A percentile compares a stretch with the other conserved stretches of the same genome.
Evolutionary conservation across 2,113 vertebrate genomes (phyloP).

Genomic region (Apus apus): DNA sequence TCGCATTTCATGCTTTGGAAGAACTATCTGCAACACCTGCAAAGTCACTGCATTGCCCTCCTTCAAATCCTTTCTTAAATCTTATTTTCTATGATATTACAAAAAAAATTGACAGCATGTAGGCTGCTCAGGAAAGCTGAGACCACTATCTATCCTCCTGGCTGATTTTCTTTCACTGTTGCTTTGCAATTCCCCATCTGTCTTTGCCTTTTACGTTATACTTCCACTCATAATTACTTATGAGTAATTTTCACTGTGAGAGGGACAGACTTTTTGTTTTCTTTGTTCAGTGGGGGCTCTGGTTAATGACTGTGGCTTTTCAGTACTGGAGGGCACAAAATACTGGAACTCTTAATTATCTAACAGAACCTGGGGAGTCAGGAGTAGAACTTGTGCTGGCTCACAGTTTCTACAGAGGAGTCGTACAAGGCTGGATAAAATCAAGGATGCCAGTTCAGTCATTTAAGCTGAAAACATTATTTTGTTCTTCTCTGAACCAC

Average conservation of each 20-base stretch:
- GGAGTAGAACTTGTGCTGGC: not conserved
- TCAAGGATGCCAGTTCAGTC: not conserved
- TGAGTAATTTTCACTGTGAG: not conserved
- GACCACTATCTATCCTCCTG: not conserved
- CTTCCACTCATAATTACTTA: not conserved
- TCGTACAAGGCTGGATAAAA: not conserved
- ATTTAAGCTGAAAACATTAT: not conserved
- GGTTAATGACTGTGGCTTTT: not conserved
- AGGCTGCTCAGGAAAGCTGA: constrained; percentile 11
- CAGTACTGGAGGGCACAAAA: not conserved
- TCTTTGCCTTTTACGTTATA: not conserved
- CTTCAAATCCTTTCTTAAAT: not conserved
- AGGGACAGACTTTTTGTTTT: not conserved
- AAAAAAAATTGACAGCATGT: not conserved
- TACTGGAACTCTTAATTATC: not conserved
- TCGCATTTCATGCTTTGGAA: not conserved
- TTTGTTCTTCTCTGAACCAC: not conserved
- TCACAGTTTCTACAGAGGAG: accelerated
- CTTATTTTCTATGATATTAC: constrained; percentile 1
- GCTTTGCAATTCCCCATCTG: constrained; percentile 1
- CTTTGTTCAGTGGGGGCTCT: not conserved
- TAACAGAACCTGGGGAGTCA: not conserved
- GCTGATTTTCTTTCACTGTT: not conserved
- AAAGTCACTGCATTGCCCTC: not conserved
- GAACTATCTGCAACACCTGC: constrained; percentile 27